A percentile compares a stretch with the other conserved stretches of the same genome.
phyloP scores from a whole-genome alignment of 2,888 invertebrate species.

The Eupsilia transversa region DNA sequence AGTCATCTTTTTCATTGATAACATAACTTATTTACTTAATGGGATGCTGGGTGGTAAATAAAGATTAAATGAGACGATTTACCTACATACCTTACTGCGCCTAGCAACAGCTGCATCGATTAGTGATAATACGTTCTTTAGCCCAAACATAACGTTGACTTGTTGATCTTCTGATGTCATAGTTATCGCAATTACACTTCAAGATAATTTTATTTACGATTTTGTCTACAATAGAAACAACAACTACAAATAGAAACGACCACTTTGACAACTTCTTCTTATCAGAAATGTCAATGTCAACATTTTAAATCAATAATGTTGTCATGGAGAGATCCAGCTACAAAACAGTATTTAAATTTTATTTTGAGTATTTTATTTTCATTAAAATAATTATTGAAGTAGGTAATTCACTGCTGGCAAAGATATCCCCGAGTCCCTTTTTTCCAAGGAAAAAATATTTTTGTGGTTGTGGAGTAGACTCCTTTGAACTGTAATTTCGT shows the following conservation, averaged over 20 bases:
- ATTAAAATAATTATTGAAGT: no score
- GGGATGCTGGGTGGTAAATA: neutral
- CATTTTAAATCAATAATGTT: neutral
- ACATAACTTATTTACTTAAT: neutral
- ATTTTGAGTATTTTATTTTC: no score
- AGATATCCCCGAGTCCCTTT: neutral
- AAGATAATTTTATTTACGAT: neutral
- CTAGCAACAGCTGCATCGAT: conserved; percentile 91
- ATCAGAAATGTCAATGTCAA: conserved; percentile 6
- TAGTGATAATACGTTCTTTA: conserved; percentile 90
- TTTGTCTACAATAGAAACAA: neutral
- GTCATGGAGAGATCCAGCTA: no score
- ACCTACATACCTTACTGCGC: conserved; percentile 89
- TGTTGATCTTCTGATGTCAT: conserved; percentile 78
- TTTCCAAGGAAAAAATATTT: neutral
- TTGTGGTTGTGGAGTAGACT: neutral
- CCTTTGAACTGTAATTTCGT: neutral
- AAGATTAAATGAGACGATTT: neutral
- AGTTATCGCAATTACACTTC: conserved; percentile 28
- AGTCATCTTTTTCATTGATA: neutral
- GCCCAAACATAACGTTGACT: conserved; percentile 89
- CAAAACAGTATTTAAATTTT: no score
- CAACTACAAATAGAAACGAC: no score
- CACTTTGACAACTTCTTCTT: conserved; percentile 3
- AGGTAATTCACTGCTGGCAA: no score